Evolutionary conservation across 1,140 invertebrate genomes (phyloP).

Genomic region (Aphis gossypii): DNA sequence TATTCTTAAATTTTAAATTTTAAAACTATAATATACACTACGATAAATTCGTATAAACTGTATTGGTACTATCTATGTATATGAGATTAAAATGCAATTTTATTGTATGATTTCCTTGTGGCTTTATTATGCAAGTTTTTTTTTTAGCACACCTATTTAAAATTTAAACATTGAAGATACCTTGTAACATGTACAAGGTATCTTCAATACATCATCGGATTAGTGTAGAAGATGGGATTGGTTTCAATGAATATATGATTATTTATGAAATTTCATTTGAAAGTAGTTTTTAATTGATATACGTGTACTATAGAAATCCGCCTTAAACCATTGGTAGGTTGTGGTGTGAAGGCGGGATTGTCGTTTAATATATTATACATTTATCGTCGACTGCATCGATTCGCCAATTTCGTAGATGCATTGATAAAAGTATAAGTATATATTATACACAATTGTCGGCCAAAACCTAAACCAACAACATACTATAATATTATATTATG

Average conservation of each 20-base stretch:
- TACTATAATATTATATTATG: background rate
- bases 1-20: background rate
- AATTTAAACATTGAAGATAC: background rate
- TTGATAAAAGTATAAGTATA: background rate
- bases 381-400: background rate
- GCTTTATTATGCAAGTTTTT: background rate
- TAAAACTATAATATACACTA: too few species aligned
- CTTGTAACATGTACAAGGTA: background rate
- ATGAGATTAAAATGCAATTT: background rate
- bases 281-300: background rate
- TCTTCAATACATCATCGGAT: background rate
- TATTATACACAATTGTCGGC: background rate
- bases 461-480: background rate
- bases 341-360: background rate
- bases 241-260: background rate
- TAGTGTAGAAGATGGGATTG: background rate
- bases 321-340: background rate
- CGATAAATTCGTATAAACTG: background rate
- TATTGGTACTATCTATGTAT: background rate
- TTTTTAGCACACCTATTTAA: background rate
- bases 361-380: background rate
- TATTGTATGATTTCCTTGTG: background rate
- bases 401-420: background rate
- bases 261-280: background rate
- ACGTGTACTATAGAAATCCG: background rate